Conservation (phyloP, 2,797 vertebrate genomes). For the Scarus forsteni region DNA sequence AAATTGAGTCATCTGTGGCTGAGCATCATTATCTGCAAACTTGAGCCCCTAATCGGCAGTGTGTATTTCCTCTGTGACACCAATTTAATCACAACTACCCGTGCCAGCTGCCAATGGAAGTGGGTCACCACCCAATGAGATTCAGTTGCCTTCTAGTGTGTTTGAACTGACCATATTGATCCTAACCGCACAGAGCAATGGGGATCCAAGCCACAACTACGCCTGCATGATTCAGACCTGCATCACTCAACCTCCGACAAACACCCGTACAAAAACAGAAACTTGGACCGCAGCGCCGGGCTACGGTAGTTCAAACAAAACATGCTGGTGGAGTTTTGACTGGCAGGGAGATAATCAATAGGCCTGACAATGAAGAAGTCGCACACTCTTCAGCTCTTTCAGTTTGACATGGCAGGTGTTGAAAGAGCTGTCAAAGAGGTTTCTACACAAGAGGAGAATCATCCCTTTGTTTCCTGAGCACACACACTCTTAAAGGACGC, state of each 20-base stretch:
- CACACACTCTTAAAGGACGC: constrained; percentile 4
- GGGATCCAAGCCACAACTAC: not conserved
- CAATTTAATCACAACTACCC: constrained; percentile 15
- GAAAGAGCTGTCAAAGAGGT: constrained; percentile 55
- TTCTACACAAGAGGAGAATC: constrained; percentile 27
- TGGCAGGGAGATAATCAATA: constrained; percentile 1
- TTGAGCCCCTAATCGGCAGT: constrained; percentile 11
- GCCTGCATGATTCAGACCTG: not conserved
- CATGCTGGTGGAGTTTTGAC: constrained; percentile 6
- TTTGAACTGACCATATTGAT: constrained; percentile 48
- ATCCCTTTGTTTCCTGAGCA: constrained; percentile 40
- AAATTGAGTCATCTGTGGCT: not conserved
- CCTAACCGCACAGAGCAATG: constrained; percentile 13
- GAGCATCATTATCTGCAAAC: constrained; percentile 7
- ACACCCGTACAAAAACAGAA: not conserved
- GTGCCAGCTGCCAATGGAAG: constrained; percentile 45
- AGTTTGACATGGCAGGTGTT: constrained; percentile 41
- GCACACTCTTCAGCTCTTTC: constrained; percentile 20
- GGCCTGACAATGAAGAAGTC: constrained; percentile 1
- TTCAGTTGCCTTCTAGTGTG: constrained; percentile 20
- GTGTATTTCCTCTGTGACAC: constrained; percentile 22
- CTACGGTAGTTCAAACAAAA: not conserved
- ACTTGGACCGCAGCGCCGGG: not conserved
- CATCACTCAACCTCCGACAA: constrained; percentile 18
- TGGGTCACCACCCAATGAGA: constrained; percentile 56